phyloP scores from a whole-genome alignment of 2,113 vertebrate genomes.

The Catharus bicknelli region DNA sequence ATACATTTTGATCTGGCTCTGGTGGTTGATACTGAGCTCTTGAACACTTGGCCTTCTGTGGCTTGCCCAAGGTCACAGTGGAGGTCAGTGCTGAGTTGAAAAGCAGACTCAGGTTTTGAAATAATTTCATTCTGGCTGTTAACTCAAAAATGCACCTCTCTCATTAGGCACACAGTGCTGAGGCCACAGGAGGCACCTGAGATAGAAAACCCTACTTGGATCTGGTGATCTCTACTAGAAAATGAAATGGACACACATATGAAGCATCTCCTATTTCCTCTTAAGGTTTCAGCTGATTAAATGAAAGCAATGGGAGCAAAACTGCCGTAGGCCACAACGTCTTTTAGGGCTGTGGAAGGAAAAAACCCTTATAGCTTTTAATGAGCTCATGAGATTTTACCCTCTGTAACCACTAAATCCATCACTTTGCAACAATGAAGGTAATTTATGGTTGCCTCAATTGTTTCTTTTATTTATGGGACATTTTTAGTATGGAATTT shows the following conservation, averaged over 20 bases:
- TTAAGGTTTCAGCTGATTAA: constrained; percentile 44
- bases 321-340: constrained; percentile 6
- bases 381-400: constrained; percentile 62
- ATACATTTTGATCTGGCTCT: not conserved
- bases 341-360: constrained; percentile 32
- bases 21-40: not conserved
- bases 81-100: not conserved
- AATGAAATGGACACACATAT: not conserved
- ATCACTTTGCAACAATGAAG: constrained; percentile 66
- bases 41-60: not conserved
- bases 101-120: not conserved
- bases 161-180: not conserved
- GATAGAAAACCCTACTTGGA: not conserved
- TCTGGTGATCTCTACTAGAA: not conserved
- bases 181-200: not conserved
- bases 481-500: constrained; percentile 70
- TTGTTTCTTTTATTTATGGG: constrained; percentile 68
- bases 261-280: not conserved
- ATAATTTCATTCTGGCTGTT: not conserved
- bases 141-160: not conserved
- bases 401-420: constrained; percentile 59
- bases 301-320: constrained; percentile 21
- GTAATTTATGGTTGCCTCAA: constrained; percentile 62
- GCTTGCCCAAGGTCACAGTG: not conserved
- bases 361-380: constrained; percentile 43